Evolutionary conservation across 2,113 vertebrate species (phyloP).

Genomic region (Lophius piscatorius): DNA sequence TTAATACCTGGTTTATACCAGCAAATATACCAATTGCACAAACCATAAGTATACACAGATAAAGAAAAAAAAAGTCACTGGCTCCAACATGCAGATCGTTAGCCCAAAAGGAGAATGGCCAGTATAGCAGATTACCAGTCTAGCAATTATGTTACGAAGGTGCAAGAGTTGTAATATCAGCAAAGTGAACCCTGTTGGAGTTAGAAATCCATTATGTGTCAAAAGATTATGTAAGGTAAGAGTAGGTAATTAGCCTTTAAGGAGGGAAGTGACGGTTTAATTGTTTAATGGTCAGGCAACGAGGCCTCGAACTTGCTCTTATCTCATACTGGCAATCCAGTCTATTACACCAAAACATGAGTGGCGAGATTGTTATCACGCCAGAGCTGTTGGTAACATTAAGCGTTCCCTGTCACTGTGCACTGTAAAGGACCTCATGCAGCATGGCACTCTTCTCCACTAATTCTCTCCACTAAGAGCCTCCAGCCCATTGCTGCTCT

Average conservation of each 20-base stretch:
- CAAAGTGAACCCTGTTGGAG: neutral
- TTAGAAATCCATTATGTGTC: conserved; percentile 35
- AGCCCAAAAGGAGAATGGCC: too few relatives aligned
- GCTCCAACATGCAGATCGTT: too few relatives aligned
- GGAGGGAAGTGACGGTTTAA: conserved; percentile 57
- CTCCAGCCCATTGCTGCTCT: conserved; percentile 60
- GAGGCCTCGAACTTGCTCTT: conserved; percentile 34
- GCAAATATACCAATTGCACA: too few relatives aligned
- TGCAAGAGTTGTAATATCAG: conserved; percentile 8
- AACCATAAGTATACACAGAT: too few relatives aligned
- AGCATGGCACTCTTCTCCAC: conserved; percentile 38
- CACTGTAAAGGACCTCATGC: conserved; percentile 21
- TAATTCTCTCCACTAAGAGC: conserved; percentile 64
- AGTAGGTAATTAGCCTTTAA: conserved; percentile 57
- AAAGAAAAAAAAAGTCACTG: too few relatives aligned
- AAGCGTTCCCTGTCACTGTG: conserved; percentile 14
- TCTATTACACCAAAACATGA: conserved; percentile 19
- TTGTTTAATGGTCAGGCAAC: conserved; percentile 66
- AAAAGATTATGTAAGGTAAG: conserved; percentile 36
- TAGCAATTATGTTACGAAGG: neutral
- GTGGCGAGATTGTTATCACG: too few relatives aligned
- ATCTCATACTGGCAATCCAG: conserved; percentile 33
- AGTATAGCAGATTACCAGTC: too few relatives aligned
- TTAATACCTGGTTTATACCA: too few relatives aligned
- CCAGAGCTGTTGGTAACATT: conserved; percentile 25